Percentiles rank a stretch among this genome's conserved stretches.
phyloP scores from a whole-genome alignment of 2,888 invertebrate genomes.

The Agrochola macilenta region DNA sequence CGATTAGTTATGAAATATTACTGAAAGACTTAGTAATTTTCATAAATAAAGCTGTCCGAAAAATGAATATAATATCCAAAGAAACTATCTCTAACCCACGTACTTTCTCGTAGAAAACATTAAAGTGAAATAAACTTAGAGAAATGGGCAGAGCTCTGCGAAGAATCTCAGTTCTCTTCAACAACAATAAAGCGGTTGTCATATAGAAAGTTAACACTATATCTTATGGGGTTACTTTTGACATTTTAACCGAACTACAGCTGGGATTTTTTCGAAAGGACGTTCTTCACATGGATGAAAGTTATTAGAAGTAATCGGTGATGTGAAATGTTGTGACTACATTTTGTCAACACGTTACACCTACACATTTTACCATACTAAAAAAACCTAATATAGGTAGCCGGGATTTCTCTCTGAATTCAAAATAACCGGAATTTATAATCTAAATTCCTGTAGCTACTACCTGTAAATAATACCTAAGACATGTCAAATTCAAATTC shows the following conservation, averaged over 20 bases:
- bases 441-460: background rate
- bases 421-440: background rate
- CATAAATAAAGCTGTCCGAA: background rate
- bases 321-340: background rate
- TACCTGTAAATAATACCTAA: background rate
- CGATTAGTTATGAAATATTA: background rate
- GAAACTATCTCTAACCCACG: background rate
- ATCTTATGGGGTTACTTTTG: slow-evolving; percentile 6
- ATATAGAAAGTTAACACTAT: slow-evolving; percentile 35
- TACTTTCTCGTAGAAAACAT: slow-evolving; percentile 16
- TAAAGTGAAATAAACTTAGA: slow-evolving; percentile 38
- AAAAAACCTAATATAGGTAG: background rate
- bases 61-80: background rate
- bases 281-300: background rate
- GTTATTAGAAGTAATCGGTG: background rate
- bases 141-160: slow-evolving; percentile 30
- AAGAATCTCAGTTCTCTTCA: slow-evolving; percentile 22
- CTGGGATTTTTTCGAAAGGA: background rate
- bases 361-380: background rate
- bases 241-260: slow-evolving; percentile 14
- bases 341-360: background rate
- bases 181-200: slow-evolving; percentile 43
- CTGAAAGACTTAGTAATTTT: background rate
- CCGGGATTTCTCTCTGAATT: background rate
- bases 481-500: background rate